Conservation (phyloP, 1,140 invertebrate species). For the Sminthurinus signatus region DNA sequence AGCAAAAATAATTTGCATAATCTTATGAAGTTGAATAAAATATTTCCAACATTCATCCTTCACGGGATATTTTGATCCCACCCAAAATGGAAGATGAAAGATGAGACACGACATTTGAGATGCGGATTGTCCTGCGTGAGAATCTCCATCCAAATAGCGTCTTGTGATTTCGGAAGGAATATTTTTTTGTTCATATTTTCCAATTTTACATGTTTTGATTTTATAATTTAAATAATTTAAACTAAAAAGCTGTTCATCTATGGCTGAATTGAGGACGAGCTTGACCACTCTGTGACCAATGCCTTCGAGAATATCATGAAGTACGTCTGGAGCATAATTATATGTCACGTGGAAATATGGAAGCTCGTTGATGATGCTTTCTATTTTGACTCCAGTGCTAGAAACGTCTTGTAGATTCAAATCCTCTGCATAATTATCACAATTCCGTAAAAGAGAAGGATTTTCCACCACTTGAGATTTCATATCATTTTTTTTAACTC, state of each 20-base stretch:
- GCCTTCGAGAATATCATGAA: constrained; percentile 6
- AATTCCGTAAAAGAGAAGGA: background rate
- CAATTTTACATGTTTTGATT: background rate
- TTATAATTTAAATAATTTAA: background rate
- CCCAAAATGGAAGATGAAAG: background rate
- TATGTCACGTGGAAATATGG: background rate
- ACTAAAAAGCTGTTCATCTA: background rate
- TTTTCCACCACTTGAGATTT: too few relatives aligned
- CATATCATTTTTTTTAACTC: background rate
- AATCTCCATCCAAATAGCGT: background rate
- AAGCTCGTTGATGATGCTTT: background rate
- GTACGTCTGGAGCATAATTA: background rate
- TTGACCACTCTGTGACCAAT: too few relatives aligned
- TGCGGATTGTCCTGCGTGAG: background rate
- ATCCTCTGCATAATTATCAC: background rate
- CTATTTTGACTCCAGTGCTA: background rate
- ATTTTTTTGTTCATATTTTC: too few relatives aligned
- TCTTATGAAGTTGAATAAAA: background rate
- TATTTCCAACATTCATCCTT: background rate
- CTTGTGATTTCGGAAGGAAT: too few relatives aligned
- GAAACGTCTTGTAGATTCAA: background rate
- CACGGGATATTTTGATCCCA: background rate
- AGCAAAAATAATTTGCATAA: background rate
- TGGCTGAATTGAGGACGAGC: background rate
- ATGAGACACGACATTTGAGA: background rate